A percentile compares a stretch with the other conserved stretches of the same genome.
Conservation (phyloP, 1,140 invertebrate genomes). For the Helicoverpa armigera region DNA sequence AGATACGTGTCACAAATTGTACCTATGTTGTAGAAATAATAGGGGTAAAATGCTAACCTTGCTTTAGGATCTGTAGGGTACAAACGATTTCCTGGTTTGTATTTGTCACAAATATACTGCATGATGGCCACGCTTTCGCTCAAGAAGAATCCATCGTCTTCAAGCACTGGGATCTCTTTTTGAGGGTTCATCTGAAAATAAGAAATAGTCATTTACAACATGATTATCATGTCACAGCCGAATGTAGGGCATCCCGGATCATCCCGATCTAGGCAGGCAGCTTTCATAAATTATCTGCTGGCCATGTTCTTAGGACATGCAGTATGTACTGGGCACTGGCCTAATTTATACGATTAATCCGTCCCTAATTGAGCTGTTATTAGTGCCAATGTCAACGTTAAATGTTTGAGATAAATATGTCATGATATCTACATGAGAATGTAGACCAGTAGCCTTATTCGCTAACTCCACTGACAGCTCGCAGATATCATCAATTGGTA, state of each 20-base stretch:
- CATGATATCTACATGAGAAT: background rate
- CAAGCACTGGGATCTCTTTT: slow-evolving; percentile 92
- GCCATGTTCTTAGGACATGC: background rate
- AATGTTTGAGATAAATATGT: background rate
- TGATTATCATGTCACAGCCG: no score
- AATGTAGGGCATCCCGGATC: no score
- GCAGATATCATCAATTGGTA: no score
- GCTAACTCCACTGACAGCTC: no score
- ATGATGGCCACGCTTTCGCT: slow-evolving; percentile 93
- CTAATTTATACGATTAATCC: no score
- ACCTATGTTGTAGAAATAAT: no score
- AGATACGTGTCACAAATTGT: no score
- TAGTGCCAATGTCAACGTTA: background rate
- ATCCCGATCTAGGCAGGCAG: background rate
- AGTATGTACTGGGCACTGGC: no score
- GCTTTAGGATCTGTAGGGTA: slow-evolving; percentile 90
- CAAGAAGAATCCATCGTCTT: slow-evolving; percentile 91
- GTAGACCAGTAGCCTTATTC: no score
- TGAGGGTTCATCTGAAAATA: slow-evolving; percentile 91
- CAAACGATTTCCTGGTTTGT: slow-evolving; percentile 88
- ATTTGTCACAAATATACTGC: slow-evolving; percentile 92
- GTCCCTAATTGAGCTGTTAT: background rate
- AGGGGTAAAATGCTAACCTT: slow-evolving; percentile 62
- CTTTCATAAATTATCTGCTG: background rate
- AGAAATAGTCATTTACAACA: background rate